Conservation (phyloP, 2,797 vertebrate species). For the Parambassis ranga region DNA sequence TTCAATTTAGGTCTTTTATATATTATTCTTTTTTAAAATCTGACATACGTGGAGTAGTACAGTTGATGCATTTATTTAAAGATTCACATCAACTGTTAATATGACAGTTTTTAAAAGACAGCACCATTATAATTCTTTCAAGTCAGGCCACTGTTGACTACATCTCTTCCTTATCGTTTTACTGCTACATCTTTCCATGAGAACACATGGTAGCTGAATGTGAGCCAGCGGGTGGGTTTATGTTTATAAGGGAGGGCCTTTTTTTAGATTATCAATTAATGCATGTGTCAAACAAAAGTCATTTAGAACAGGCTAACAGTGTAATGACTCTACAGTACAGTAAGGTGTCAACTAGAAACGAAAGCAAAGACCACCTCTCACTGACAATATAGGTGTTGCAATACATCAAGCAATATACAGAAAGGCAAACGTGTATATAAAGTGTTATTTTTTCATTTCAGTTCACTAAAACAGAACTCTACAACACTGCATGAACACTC, state of each 20-base stretch:
- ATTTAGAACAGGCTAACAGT: conserved; percentile 45
- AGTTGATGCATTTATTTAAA: conserved; percentile 56
- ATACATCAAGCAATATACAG: conserved; percentile 39
- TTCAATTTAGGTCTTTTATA: conserved; percentile 36
- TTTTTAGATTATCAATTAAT: neutral
- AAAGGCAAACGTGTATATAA: conserved; percentile 41
- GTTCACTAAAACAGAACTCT: conserved; percentile 43
- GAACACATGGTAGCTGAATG: neutral
- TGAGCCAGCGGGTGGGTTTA: too few species aligned
- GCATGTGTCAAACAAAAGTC: conserved; percentile 10
- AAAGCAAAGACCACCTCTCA: conserved; percentile 15
- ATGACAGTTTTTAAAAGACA: conserved; percentile 32
- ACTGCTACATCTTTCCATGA: neutral
- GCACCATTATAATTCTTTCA: conserved; percentile 24
- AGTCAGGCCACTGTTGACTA: too few species aligned
- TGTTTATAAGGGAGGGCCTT: too few species aligned
- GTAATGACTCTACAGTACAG: conserved; percentile 53
- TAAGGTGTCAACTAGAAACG: conserved; percentile 43
- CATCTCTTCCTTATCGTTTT: neutral
- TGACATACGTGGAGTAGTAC: conserved; percentile 29
- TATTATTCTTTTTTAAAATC: conserved; percentile 18
- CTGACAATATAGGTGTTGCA: conserved; percentile 37
- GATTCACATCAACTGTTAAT: conserved; percentile 28
- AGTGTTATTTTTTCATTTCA: neutral
- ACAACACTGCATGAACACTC: conserved; percentile 38